Evolutionary conservation across 2,888 invertebrate species (phyloP), one percentile per base, ranked within the genome.

Genomic region (Orchesella flavescens): DNA sequence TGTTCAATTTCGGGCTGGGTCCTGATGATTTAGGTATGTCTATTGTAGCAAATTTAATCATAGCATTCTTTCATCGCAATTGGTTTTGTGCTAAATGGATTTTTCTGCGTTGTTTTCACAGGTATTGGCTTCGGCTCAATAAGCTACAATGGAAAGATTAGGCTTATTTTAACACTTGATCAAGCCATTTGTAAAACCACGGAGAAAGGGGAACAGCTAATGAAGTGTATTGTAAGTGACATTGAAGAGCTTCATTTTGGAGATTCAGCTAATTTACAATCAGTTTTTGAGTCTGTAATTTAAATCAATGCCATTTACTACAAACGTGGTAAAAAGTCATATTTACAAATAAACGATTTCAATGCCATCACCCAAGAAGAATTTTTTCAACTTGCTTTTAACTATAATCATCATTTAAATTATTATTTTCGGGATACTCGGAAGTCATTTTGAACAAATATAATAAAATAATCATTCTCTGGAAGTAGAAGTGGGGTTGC

Each of bases 101-200:
- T n/a, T n/a, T n/a, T n/a, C n/a, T n/a, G n/a, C n/a, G n/a, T n/a
- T n/a, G n/a, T n/a, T n/a, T n/a, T n/a, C n/a, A n/a, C 61, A 81
- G 74, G 74, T 9, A n/a, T 82, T 0, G 75, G 44, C 12, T 61
- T 69, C 23, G 49, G n/a, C n/a, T 17, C 63, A 0, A 55, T 82
- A n/a, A 82, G 75, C 17, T 75, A 69, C 23, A 66, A 75, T 13
- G 81, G 53, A 7, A 75, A 61, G 23, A 15, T 82, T 19, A 44
- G 61, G 1, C 15, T 82, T 9, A 34, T 82, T 5, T n/a, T 75
- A 4, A 69, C 59, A 5, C 15, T 82, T 0, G 75, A 82, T 17
- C 23, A 44, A 12, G 55, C 21, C n/a, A 53, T 82, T 19, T n/a
- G 61, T 13, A 24, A 69, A 23, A 34, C 49, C 1, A 53, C 24